Conservation (phyloP, 2,113 vertebrate genomes). For the Equus quagga region DNA sequence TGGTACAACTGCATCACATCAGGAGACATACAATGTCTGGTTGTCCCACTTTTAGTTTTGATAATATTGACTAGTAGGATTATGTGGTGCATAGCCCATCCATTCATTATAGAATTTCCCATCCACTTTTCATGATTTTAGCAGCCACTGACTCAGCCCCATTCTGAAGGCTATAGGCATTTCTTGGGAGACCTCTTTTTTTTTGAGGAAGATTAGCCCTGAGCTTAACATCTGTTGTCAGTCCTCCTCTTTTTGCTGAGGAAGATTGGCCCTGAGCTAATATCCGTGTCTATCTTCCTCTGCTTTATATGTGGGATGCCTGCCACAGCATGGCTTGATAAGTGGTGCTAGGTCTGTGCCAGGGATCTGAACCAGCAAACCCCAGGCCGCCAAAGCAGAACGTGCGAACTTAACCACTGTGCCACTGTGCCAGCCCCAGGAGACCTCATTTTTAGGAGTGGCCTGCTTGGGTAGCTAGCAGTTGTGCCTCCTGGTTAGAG, state of each 20-base stretch:
- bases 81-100: fast-evolving
- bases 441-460: background rate
- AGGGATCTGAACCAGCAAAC: too few species aligned
- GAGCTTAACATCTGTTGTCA: too few species aligned
- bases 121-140: background rate
- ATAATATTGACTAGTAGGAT: background rate
- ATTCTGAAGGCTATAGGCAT: background rate
- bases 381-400: too few species aligned
- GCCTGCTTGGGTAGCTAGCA: too few species aligned
- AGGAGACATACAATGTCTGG: background rate
- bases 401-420: too few species aligned
- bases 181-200: background rate
- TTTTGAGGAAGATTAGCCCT: too few species aligned
- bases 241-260: too few species aligned
- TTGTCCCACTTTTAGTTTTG: background rate
- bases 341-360: too few species aligned
- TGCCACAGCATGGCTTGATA: too few species aligned
- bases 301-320: too few species aligned
- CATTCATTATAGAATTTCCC: background rate
- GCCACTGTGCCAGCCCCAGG: background rate
- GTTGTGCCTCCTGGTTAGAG: background rate
- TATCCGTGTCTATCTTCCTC: too few species aligned
- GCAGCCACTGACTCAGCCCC: background rate
- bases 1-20: background rate
- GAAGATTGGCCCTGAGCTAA: too few species aligned